Base-by-base conservation (phyloP, 2,113 vertebrate species). In the Lates calcarifer region DNA sequence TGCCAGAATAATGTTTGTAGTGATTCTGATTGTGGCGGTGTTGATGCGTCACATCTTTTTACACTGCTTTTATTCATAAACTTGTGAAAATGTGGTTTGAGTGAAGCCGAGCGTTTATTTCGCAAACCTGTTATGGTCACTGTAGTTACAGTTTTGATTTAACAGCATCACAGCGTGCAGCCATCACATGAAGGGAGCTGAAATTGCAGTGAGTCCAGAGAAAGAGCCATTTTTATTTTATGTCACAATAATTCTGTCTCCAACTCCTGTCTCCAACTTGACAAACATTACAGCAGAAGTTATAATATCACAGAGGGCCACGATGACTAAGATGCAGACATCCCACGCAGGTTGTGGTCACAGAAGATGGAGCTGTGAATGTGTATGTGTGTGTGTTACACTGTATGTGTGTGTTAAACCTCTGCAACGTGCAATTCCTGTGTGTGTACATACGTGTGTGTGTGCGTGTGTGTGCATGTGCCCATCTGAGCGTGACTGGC, bases 341-440 rank as follows among this genome's bases (percentile, higher is more conserved):
- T 74, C 90, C 90, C 84, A 86, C 88, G 12, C 85, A 90, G 68
- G 51, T 12, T 74, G 81, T 83, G 74, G 55, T 82, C 71, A 17
- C 66, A 37, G 10, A 61, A 87, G 53, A 72, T 6, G 31, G 71
- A 76, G 70, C 69, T 14, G 0, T 55, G 65, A 13, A 6, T 29
- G 62, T 41, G 76, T 31, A 22, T 79, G 66, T 77, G 31, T 53
- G 17, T 39, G 28, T 72, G 24, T 53, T n/a, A 6, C n/a, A n/a
- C n/a, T 79, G 45, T 71, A 10, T 47, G 7, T 63, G 35, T 69
- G 62, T 60, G 63, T 80, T 28, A 47, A 49, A 62, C 10, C 43
- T 11, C 55, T 45, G 31, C 53, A 39, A 58, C 43, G 31, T 63
- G 33, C 37, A 47, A 35, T 11, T 41, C 24, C 22, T 26, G 5